Percentiles rank a stretch among this genome's conserved stretches.
phyloP scores from a whole-genome alignment of 2,113 vertebrate species.

The Andinoacara biseriatus region DNA sequence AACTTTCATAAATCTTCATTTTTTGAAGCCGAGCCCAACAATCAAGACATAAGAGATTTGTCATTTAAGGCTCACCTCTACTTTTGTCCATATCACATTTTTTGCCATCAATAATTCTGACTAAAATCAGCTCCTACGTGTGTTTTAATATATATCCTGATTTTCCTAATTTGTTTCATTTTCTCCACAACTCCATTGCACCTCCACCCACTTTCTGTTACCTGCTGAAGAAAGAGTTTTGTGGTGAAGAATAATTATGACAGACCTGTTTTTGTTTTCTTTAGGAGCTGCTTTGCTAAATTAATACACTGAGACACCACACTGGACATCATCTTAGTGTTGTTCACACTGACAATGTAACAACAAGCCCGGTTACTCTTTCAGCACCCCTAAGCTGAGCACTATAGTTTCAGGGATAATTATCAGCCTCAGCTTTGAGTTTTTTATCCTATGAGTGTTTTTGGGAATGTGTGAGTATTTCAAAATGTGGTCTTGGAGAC shows the following conservation, averaged over 20 bases:
- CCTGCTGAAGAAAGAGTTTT: not conserved
- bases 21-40: too few species aligned
- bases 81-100: too few species aligned
- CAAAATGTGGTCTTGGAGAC: not conserved
- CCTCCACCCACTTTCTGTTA: not conserved
- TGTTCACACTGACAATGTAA: not conserved
- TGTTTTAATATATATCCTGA: not conserved
- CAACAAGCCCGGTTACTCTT: not conserved
- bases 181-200: too few species aligned
- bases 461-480: not conserved
- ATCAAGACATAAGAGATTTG: too few species aligned
- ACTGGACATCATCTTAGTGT: not conserved
- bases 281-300: too few species aligned
- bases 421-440: not conserved
- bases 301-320: not conserved
- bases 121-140: not conserved
- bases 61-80: too few species aligned
- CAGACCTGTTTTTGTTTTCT: rapidly evolving
- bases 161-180: not conserved
- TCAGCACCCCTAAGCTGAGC: not conserved
- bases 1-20: too few species aligned
- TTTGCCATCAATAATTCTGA: not conserved
- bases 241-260: not conserved
- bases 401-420: not conserved
- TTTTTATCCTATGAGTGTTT: not conserved